A percentile compares a stretch with the other conserved stretches of the same genome.
Conservation (phyloP, 2,888 invertebrate genomes). For the Lycia hirtaria region DNA sequence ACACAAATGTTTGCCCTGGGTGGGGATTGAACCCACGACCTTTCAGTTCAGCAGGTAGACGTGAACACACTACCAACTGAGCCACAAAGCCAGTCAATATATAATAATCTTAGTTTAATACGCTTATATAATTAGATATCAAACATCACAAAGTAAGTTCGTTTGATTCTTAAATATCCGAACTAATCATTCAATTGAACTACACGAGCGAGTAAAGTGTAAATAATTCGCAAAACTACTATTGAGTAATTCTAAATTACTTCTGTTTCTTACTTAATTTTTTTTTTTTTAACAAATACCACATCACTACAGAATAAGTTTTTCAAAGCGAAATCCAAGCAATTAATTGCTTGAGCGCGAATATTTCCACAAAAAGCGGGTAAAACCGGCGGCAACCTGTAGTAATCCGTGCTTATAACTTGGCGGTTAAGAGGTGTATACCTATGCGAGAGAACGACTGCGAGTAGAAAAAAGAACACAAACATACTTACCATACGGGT, state of each 20-base stretch:
- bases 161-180: too few species aligned
- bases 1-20: too few species aligned
- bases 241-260: too few species aligned
- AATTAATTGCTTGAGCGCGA: slow-evolving; percentile 32
- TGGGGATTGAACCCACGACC: too few species aligned
- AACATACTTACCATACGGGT: not conserved
- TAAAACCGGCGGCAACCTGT: slow-evolving; percentile 16
- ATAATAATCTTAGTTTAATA: too few species aligned
- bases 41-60: too few species aligned
- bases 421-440: slow-evolving; percentile 4
- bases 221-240: not conserved
- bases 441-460: slow-evolving; percentile 7
- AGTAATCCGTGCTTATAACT: slow-evolving; percentile 30
- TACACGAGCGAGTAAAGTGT: too few species aligned
- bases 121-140: too few species aligned
- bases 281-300: not conserved
- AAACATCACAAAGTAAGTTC: too few species aligned
- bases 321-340: slow-evolving; percentile 25
- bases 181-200: too few species aligned
- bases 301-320: slow-evolving; percentile 24
- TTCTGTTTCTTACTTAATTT: not conserved
- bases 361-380: slow-evolving; percentile 23
- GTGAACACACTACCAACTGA: too few species aligned
- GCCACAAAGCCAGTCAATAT: too few species aligned
- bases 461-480: not conserved